Evolutionary conservation across 2,888 invertebrate genomes (phyloP).

Genomic region (Mimachlamys varia): DNA sequence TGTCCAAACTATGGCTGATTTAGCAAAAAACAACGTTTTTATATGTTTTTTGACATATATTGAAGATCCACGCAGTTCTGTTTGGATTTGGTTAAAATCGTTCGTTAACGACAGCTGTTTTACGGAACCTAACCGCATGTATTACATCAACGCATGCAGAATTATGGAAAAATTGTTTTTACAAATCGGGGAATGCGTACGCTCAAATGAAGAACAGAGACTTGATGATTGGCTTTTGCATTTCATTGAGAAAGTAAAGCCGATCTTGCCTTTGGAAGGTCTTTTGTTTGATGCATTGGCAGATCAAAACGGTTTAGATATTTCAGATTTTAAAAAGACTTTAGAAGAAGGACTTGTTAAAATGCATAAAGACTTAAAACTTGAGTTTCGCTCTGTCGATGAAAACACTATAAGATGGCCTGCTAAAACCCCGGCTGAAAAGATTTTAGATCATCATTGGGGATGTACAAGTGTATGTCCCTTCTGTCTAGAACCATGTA

Average conservation of each 20-base stretch:
- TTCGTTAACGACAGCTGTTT: constrained; percentile 34
- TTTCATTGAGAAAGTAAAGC: background rate
- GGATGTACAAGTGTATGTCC: constrained; percentile 41
- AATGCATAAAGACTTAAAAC: background rate
- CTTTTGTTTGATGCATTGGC: background rate
- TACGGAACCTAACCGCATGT: background rate
- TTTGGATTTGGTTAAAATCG: background rate
- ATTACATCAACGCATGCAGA: too few relatives aligned
- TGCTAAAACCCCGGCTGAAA: background rate
- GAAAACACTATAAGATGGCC: background rate
- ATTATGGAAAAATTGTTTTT: background rate
- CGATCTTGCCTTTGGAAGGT: background rate
- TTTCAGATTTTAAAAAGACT: background rate
- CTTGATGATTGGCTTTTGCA: background rate
- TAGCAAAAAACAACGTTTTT: background rate
- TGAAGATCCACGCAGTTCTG: background rate
- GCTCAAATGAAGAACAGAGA: background rate
- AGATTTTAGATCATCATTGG: constrained; percentile 36
- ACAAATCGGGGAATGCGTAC: background rate
- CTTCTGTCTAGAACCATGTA: constrained; percentile 44
- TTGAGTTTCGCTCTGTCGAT: background rate
- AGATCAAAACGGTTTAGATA: background rate
- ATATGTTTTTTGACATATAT: background rate
- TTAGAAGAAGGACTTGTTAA: background rate
- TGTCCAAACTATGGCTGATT: background rate